phyloP scores from a whole-genome alignment of 1,140 invertebrate genomes.

The Drosophila triauraria region DNA sequence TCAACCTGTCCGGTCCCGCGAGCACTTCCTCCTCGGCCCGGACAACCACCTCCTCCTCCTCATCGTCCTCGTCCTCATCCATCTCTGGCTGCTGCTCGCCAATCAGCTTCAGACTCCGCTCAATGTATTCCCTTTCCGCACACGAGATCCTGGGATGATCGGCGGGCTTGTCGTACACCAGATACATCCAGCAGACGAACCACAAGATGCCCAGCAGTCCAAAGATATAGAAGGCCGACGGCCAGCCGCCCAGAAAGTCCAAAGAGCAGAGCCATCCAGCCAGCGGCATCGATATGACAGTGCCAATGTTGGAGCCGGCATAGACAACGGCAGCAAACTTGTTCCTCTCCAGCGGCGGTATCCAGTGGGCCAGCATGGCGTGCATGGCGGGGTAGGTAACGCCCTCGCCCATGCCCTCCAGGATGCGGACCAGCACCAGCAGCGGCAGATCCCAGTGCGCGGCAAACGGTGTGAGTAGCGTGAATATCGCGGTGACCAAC shows the following conservation, averaged over 20 bases:
- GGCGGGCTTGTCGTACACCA: conserved; percentile 91
- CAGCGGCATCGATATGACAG: conserved; percentile 90
- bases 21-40: conserved; percentile 7
- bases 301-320: conserved; percentile 90
- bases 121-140: conserved; percentile 89
- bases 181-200: conserved; percentile 91
- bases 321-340: conserved; percentile 93
- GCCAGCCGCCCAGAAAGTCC: conserved; percentile 90
- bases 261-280: conserved; percentile 91
- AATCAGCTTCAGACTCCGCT: conserved; percentile 85
- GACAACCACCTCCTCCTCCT: not conserved
- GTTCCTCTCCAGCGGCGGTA: conserved; percentile 92
- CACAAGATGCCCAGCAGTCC: conserved; percentile 91
- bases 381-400: conserved; percentile 94
- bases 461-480: conserved; percentile 90
- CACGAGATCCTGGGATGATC: conserved; percentile 92
- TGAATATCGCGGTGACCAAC: conserved; percentile 91
- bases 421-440: conserved; percentile 91
- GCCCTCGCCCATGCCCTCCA: conserved; percentile 95
- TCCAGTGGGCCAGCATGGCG: conserved; percentile 92
- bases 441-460: conserved; percentile 89
- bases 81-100: not conserved
- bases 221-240: conserved; percentile 92
- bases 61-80: conserved; percentile 62
- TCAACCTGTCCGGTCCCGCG: not conserved